Evolutionary conservation across 1,140 invertebrate species (phyloP).

Genomic region (Trichonephila clavata): DNA sequence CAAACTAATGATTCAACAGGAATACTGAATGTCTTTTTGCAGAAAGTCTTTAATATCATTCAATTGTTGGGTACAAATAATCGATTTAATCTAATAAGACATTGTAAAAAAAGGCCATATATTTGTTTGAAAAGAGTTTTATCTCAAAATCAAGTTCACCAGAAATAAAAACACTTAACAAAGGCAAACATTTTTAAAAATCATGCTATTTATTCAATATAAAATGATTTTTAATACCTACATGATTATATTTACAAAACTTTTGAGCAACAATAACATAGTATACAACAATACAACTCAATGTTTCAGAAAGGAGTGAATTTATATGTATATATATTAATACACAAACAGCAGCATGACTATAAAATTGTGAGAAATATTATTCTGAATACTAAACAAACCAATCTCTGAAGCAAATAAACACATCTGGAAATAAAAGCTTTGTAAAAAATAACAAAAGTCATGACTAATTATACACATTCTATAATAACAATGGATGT

Average conservation of each 20-base stretch:
- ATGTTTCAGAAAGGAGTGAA: not conserved
- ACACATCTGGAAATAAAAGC: not conserved
- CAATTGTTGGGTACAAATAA: too few relatives aligned
- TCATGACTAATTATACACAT: not conserved
- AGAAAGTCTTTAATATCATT: too few relatives aligned
- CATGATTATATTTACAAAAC: not conserved
- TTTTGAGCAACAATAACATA: conserved; percentile 15
- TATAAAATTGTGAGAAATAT: not conserved
- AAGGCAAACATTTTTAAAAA: not conserved
- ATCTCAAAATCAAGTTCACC: too few relatives aligned
- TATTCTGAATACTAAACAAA: not conserved
- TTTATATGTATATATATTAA: not conserved
- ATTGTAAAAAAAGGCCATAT: not conserved
- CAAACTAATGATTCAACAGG: too few relatives aligned
- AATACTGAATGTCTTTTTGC: too few relatives aligned
- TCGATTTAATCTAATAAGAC: too few relatives aligned
- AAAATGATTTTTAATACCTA: not conserved
- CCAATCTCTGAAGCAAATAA: not conserved
- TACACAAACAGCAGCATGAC: not conserved
- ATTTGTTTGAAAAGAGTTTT: not conserved
- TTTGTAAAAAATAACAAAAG: not conserved
- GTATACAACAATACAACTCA: not conserved
- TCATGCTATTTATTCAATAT: conserved; percentile 12
- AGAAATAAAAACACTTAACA: not conserved
- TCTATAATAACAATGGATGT: not conserved